phyloP scores from a whole-genome alignment of 2,797 vertebrate species.

The Parauchenoglanis ngamensis region DNA sequence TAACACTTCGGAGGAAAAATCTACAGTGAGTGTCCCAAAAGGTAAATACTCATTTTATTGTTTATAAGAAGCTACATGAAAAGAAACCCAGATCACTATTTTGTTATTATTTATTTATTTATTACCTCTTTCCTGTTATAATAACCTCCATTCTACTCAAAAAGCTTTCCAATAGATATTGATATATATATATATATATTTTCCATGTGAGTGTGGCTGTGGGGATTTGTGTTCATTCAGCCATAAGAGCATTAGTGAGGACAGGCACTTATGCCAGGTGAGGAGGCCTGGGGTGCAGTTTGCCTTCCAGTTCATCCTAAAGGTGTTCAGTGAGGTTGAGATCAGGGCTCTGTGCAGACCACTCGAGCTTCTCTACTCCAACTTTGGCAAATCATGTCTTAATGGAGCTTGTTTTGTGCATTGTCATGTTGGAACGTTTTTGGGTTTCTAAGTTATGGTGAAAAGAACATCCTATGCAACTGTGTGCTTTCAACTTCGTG shows the following conservation, averaged over 20 bases:
- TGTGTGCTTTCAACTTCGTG: background rate
- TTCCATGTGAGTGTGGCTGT: background rate
- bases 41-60: background rate
- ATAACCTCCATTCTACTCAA: background rate
- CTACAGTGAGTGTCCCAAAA: background rate
- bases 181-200: too few species aligned
- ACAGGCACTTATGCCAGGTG: background rate
- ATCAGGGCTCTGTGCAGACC: background rate
- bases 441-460: too few species aligned
- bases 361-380: background rate
- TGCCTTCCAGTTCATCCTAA: background rate
- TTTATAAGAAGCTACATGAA: background rate
- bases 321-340: background rate
- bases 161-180: background rate
- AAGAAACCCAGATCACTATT: background rate
- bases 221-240: background rate
- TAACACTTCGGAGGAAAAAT: background rate
- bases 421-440: background rate
- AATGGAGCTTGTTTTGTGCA: background rate
- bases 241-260: background rate
- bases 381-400: background rate
- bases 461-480: background rate
- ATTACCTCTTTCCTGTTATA: background rate
- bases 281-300: background rate
- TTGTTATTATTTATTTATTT: background rate